Percentiles rank a stretch among this genome's conserved stretches.
phyloP scores from a whole-genome alignment of 2,113 vertebrate genomes.

The Tringa solitaria region DNA sequence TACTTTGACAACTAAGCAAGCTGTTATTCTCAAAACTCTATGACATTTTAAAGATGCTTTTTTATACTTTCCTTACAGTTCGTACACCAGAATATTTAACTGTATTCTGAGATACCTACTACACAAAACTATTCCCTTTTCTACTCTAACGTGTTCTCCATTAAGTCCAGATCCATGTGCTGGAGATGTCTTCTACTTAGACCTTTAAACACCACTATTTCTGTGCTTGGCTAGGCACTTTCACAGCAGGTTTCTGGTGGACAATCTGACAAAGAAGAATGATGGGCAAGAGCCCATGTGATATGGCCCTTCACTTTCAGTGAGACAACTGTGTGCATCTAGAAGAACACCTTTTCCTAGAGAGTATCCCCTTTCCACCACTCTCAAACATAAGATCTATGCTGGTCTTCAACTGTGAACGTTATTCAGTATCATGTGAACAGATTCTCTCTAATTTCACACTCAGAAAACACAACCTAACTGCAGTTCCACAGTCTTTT shows the following conservation, averaged over 20 bases:
- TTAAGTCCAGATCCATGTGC: not conserved
- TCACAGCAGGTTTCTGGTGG: not conserved
- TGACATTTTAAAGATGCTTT: not conserved
- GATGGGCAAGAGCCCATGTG: not conserved
- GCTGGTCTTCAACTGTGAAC: not conserved
- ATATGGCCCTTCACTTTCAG: not conserved
- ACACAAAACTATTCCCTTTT: not conserved
- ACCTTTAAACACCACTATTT: not conserved
- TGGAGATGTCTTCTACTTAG: not conserved
- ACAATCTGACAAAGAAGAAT: not conserved
- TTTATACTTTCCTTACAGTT: not conserved
- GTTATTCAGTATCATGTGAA: not conserved
- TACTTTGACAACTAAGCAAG: not conserved
- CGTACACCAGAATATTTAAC: not conserved
- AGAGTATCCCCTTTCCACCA: not conserved
- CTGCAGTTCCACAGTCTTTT: not conserved
- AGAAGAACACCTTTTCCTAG: not conserved
- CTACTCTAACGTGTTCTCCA: not conserved
- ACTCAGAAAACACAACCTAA: not conserved
- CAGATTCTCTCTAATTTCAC: not conserved
- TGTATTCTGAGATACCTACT: not conserved
- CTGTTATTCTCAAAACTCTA: not conserved
- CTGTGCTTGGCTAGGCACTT: not conserved
- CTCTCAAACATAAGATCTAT: not conserved
- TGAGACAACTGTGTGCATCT: not conserved